Percentiles rank a stretch among this genome's conserved stretches.
phyloP scores from a whole-genome alignment of 1,140 invertebrate genomes.

The Drosophila biarmipes region DNA sequence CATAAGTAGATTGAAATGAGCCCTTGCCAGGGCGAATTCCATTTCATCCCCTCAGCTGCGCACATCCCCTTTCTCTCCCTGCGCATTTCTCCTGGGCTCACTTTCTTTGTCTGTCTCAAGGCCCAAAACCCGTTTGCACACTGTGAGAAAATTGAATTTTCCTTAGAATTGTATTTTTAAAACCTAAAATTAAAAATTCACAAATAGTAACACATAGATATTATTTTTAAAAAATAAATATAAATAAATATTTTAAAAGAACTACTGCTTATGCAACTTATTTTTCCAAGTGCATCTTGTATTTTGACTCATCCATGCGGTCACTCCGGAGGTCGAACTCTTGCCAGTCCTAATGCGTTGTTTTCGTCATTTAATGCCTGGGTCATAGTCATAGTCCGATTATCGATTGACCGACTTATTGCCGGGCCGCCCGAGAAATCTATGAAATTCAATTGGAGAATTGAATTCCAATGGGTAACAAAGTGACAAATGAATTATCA shows the following conservation, averaged over 20 bases:
- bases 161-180: too few species aligned
- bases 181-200: background rate
- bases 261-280: background rate
- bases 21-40: conserved; percentile 36
- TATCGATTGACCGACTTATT: conserved; percentile 72
- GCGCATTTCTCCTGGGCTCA: conserved; percentile 27
- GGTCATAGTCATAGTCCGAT: conserved; percentile 57
- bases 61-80: conserved; percentile 35
- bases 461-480: conserved; percentile 25
- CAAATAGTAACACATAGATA: too few species aligned
- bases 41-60: conserved; percentile 56
- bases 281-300: conserved; percentile 31
- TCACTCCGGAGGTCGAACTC: conserved; percentile 49
- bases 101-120: conserved; percentile 26
- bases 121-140: conserved; percentile 35
- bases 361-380: conserved; percentile 44
- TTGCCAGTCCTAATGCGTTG: conserved; percentile 51
- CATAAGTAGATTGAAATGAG: conserved; percentile 67
- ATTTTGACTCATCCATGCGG: conserved; percentile 65
- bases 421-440: conserved; percentile 29
- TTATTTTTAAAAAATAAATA: too few species aligned
- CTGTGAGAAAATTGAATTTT: background rate
- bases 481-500: conserved; percentile 39
- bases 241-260: background rate
- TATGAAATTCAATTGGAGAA: conserved; percentile 35